Evolutionary conservation across 2,113 vertebrate species (phyloP).

Genomic region (Seriola rivoliana): DNA sequence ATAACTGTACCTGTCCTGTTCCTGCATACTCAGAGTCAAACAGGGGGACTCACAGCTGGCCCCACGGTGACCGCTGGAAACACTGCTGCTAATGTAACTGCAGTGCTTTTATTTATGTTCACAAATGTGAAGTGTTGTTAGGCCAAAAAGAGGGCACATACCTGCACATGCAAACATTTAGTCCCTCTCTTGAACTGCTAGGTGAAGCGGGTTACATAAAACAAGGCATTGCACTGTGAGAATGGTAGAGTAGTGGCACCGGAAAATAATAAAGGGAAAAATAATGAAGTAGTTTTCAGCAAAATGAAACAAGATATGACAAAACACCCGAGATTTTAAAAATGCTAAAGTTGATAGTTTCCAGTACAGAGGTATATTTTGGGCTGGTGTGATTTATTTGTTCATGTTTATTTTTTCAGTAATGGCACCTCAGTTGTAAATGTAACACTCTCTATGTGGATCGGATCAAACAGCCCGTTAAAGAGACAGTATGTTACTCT

Average conservation of each 20-base stretch:
- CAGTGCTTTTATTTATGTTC: slow-evolving; percentile 11
- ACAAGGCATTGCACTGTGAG: neutral
- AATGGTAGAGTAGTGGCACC: neutral
- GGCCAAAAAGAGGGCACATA: neutral
- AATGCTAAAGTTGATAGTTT: no score
- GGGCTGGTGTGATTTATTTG: no score
- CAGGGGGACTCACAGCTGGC: slow-evolving; percentile 4
- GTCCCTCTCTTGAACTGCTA: neutral
- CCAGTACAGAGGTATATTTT: no score
- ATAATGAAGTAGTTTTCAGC: neutral
- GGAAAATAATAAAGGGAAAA: neutral
- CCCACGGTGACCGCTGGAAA: neutral
- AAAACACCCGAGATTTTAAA: no score
- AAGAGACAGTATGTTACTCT: no score
- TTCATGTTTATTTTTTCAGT: no score
- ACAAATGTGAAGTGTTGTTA: slow-evolving; percentile 3
- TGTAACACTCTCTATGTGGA: no score
- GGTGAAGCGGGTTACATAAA: neutral
- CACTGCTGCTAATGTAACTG: neutral
- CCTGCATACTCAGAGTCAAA: slow-evolving; percentile 2
- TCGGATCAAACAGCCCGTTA: no score
- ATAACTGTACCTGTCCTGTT: slow-evolving; percentile 9
- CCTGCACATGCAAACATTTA: slow-evolving; percentile 19
- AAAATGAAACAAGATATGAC: no score
- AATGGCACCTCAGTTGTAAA: no score